These are phyloP conservation scores for Ispidina picta DNA, from an alignment of 2,797 vertebrate genomes.

Conservation along the genomic window DNA sequence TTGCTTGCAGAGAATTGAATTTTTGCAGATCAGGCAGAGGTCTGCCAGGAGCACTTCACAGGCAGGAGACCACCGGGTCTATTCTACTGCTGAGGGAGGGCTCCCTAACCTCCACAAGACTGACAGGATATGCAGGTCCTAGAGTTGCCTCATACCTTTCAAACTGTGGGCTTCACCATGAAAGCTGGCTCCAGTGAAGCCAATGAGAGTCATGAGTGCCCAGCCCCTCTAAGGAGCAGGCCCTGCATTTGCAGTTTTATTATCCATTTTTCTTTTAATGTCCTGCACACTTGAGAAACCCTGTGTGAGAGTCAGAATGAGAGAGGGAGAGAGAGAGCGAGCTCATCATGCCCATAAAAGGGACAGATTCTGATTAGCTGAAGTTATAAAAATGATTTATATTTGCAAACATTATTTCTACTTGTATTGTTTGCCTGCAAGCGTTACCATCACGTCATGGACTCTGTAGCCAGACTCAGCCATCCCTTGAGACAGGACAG, in stretches of 20 bases:
- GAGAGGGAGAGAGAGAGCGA: slow-evolving; percentile 24
- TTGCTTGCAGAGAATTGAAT: neutral
- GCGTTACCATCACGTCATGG: slow-evolving; percentile 58
- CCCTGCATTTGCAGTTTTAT: slow-evolving; percentile 74
- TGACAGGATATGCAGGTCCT: neutral
- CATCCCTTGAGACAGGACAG: slow-evolving; percentile 67
- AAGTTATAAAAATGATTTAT: slow-evolving; percentile 79
- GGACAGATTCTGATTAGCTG: slow-evolving; percentile 76
- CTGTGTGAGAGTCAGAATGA: slow-evolving; percentile 65
- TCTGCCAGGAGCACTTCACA: neutral
- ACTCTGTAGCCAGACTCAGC: slow-evolving; percentile 62
- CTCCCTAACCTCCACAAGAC: neutral
- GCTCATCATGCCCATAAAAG: slow-evolving; percentile 70
- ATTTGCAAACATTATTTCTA: slow-evolving; percentile 77
- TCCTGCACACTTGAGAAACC: slow-evolving; percentile 75
- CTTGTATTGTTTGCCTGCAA: slow-evolving; percentile 74
- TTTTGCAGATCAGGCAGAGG: neutral
- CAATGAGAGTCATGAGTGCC: neutral
- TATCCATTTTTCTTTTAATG: slow-evolving; percentile 77
- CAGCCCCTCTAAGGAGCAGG: slow-evolving; percentile 34
- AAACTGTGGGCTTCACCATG: neutral
- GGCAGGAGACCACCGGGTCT: neutral
- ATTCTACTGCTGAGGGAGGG: neutral
- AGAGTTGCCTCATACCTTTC: neutral
- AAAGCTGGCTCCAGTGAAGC: neutral